Evolutionary conservation across 2,888 invertebrate genomes (phyloP).

Genomic region (Abrostola tripartita): DNA sequence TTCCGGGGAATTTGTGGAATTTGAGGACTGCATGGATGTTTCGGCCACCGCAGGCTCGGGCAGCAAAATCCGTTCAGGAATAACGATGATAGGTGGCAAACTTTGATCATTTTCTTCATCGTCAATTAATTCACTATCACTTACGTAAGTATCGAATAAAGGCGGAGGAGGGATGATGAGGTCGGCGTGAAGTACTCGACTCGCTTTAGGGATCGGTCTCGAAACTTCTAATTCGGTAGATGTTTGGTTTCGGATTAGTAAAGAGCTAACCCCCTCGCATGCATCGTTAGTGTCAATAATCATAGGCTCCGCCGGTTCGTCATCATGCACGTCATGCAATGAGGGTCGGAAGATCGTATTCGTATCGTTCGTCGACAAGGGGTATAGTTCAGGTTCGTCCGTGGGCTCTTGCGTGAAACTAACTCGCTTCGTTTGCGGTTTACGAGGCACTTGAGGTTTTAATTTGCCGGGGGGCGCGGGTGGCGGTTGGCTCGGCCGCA

Average conservation of each 20-base stretch:
- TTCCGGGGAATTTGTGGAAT: constrained; percentile 80
- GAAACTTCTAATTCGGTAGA: constrained; percentile 72
- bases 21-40: constrained; percentile 84
- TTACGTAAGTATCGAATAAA: constrained; percentile 82
- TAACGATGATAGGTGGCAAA: constrained; percentile 77
- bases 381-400: constrained; percentile 67
- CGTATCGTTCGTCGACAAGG: constrained; percentile 66
- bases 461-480: constrained; percentile 71
- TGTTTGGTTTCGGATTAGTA: constrained; percentile 81
- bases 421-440: constrained; percentile 86
- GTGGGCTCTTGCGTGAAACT: constrained; percentile 81
- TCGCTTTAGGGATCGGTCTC: constrained; percentile 72
- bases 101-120: constrained; percentile 67
- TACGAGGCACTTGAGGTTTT: constrained; percentile 85
- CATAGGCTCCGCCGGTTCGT: constrained; percentile 59
- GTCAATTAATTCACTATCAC: constrained; percentile 71
- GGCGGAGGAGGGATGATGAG: constrained; percentile 86
- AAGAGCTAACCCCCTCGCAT: constrained; percentile 79
- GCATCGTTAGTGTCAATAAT: constrained; percentile 82
- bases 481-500: constrained; percentile 66
- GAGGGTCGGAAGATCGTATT: constrained; percentile 62
- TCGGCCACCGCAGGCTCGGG: constrained; percentile 80
- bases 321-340: constrained; percentile 77
- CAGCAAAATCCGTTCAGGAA: constrained; percentile 79
- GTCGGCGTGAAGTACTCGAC: constrained; percentile 78